Conservation (phyloP, 2,113 vertebrate genomes). For the Coryphaenoides rupestris region DNA sequence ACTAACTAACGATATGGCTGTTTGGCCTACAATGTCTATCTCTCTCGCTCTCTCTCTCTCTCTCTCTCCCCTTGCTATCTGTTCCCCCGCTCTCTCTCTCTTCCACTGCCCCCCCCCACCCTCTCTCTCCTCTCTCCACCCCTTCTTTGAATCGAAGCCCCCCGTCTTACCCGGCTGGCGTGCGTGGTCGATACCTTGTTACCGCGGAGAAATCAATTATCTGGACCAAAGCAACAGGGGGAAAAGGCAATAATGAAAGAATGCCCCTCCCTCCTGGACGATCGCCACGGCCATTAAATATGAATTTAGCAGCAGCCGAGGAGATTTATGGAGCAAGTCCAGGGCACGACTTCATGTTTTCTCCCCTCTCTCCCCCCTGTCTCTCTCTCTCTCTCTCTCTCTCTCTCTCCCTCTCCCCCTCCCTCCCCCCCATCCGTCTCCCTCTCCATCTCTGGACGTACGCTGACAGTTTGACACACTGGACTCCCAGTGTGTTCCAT, state of each 20-base stretch:
- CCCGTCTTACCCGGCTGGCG: conserved; percentile 63
- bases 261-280: conserved; percentile 60
- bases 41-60: conserved; percentile 42
- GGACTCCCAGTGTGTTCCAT: too few species aligned
- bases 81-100: conserved; percentile 34
- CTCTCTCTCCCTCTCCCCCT: background rate
- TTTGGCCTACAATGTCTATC: conserved; percentile 43
- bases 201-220: conserved; percentile 86
- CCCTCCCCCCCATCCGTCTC: too few species aligned
- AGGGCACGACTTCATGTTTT: conserved; percentile 36
- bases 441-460: too few species aligned
- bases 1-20: conserved; percentile 62
- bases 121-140: conserved; percentile 38
- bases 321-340: conserved; percentile 59
- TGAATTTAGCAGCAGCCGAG: conserved; percentile 54
- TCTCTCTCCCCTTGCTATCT: conserved; percentile 21
- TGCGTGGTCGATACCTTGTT: conserved; percentile 84
- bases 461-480: too few species aligned
- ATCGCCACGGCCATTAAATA: conserved; percentile 68
- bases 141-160: conserved; percentile 63
- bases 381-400: too few species aligned
- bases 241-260: conserved; percentile 77
- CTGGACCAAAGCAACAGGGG: conserved; percentile 77
- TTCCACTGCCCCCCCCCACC: conserved; percentile 37
- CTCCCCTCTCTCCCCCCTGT: conserved; percentile 19